A percentile compares a stretch with the other conserved stretches of the same genome.
phyloP scores from a whole-genome alignment of 2,113 vertebrate species.

The Daubentonia madagascariensis region DNA sequence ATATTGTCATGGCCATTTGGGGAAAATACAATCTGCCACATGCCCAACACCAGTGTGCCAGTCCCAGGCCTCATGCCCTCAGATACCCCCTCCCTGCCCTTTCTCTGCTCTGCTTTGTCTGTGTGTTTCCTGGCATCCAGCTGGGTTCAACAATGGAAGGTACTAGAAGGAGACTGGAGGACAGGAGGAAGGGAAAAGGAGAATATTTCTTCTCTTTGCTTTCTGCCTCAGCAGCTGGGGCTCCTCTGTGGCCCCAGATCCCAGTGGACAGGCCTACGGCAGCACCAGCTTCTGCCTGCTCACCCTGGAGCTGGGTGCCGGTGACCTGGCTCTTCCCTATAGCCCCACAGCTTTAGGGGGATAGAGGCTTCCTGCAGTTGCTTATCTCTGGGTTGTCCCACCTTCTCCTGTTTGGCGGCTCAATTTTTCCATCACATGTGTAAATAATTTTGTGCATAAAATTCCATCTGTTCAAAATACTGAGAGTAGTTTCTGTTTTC shows the following conservation, averaged over 20 bases:
- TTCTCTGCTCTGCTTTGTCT: neutral
- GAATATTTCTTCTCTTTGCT: neutral
- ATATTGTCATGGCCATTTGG: neutral
- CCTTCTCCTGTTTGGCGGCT: neutral
- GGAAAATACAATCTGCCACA: neutral
- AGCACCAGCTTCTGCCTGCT: neutral
- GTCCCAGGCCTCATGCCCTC: neutral
- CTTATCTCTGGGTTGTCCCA: neutral
- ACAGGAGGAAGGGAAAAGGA: neutral
- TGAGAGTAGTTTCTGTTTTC: neutral
- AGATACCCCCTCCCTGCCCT: neutral
- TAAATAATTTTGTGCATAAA: conserved; percentile 16
- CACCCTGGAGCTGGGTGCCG: neutral
- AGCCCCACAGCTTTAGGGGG: neutral
- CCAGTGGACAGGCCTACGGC: neutral
- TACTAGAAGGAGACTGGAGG: neutral
- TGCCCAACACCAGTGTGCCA: neutral
- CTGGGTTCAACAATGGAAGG: neutral
- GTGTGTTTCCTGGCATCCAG: neutral
- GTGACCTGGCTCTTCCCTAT: neutral
- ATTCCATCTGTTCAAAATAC: conserved; percentile 8
- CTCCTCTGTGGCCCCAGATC: neutral
- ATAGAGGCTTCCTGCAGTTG: neutral
- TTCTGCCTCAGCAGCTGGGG: neutral
- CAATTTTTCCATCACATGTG: neutral